These are phyloP conservation scores for Tragopan temminckii DNA, from an alignment of 2,797 vertebrate species.

Conservation along the genomic window DNA sequence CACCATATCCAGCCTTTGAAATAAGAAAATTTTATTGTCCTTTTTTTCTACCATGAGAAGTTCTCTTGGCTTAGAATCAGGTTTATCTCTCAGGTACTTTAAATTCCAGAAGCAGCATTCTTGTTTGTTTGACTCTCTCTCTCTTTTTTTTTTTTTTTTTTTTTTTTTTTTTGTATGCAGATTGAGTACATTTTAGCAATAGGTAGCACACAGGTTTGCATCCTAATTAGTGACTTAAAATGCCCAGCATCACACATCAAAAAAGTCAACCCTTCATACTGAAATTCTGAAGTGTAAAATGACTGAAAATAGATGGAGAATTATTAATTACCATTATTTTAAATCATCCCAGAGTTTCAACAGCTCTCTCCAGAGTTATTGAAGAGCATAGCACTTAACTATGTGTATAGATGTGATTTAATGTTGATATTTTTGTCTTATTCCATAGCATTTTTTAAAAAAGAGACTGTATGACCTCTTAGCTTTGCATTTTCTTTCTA, in stretches of 20 bases:
- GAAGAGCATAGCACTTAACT: neutral
- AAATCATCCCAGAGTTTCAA: conserved; percentile 12
- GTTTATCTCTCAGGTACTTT: neutral
- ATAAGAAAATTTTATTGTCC: neutral
- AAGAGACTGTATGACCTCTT: neutral
- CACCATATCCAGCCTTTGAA: neutral
- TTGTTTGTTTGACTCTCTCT: neutral
- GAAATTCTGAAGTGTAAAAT: conserved; percentile 56
- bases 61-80: neutral
- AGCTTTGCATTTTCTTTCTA: neutral
- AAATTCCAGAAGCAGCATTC: neutral
- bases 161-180: neutral
- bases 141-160: neutral
- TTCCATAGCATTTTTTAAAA: neutral
- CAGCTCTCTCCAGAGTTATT: neutral
- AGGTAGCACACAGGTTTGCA: conserved; percentile 48
- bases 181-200: conserved; percentile 41
- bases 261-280: conserved; percentile 58
- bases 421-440: neutral
- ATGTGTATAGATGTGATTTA: neutral
- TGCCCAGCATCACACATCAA: conserved; percentile 40
- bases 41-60: neutral
- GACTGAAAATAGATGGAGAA: conserved; percentile 16
- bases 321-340: conserved; percentile 67
- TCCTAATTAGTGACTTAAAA: conserved; percentile 55